Evolutionary conservation across 2,113 vertebrate species (phyloP), one percentile per base, ranked within the genome.

Genomic region (Mandrillus leucophaeus): DNA sequence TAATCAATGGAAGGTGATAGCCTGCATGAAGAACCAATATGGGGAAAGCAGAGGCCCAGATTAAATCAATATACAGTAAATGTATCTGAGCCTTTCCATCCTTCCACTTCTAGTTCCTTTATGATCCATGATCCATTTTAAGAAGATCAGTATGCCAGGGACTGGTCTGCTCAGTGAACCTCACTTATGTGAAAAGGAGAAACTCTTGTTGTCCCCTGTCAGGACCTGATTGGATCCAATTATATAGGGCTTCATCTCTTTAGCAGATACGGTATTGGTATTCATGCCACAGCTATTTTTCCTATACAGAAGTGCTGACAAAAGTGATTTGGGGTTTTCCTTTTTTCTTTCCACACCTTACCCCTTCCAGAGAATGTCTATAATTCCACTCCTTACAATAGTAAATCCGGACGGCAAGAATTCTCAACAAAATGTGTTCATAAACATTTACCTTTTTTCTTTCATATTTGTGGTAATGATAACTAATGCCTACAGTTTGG

Each of bases 381-480:
- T 52, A 83, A 92, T 84, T 90, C 48, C 64, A 52, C 40, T 97
- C 72, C 79, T 95, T 70, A 92, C 95, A 57, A 43, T 57, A 48
- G 30, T 80, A 70, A 93, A 27, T 94, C 80, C 8, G 95, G 59
- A 57, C 68, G n/a, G 9, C 79, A 57, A 97, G 4, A 78, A 96
- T 93, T 73, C 79, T 92, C 83, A 92, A n/a, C 25, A 66, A 97
- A 94, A 84, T 27, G 9, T 5, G 3, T 92, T 95, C 87, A 22
- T 79, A 86, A 95, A 83, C 38, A 89, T 70, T 95, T 70, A 80
- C 64, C 80, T 95, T 5, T 79, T 90, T 90, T 97, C 76, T 91
- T 98, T 8, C 5, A 27, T 57, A 3, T 79, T 40, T 96, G 55
- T 22, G 83, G 27, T 38, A 93, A 93, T 72, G 22, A 57, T 88